Percentiles rank a stretch among this genome's conserved stretches.
Conservation (phyloP, 2,797 vertebrate genomes). For the Hemibagrus guttatus region DNA sequence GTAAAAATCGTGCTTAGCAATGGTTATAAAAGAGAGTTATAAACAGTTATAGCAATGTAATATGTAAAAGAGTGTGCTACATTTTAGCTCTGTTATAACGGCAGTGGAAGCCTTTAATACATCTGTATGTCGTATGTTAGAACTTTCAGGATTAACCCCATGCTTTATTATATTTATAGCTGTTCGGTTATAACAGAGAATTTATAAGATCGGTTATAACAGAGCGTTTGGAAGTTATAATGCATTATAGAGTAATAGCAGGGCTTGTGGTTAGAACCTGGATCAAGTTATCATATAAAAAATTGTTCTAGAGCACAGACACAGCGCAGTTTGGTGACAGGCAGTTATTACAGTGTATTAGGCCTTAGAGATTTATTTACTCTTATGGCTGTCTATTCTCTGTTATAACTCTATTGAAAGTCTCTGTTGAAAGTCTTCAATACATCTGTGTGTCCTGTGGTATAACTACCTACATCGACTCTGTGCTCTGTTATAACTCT, state of each 20-base stretch:
- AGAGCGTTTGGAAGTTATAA: neutral
- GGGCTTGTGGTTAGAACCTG: neutral
- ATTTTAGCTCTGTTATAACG: neutral
- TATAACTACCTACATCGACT: neutral
- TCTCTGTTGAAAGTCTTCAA: neutral
- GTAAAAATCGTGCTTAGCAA: neutral
- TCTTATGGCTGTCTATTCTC: neutral
- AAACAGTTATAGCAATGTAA: neutral
- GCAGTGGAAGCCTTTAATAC: neutral
- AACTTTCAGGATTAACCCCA: neutral
- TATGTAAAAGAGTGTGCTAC: neutral
- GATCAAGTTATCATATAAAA: neutral
- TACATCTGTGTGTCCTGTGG: neutral
- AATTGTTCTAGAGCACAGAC: neutral
- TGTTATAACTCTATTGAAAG: too few relatives aligned
- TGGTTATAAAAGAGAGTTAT: neutral
- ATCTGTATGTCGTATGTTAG: neutral
- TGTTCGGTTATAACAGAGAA: neutral
- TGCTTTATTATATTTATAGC: neutral
- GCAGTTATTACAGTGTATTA: neutral
- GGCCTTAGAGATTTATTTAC: too few relatives aligned
- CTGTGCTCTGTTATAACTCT: neutral
- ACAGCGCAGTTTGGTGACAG: neutral
- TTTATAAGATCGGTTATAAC: neutral
- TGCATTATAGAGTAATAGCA: neutral